These are phyloP conservation scores for Lepidurus apus DNA, from an alignment of 1,140 invertebrate genomes.

Conservation along the genomic window DNA sequence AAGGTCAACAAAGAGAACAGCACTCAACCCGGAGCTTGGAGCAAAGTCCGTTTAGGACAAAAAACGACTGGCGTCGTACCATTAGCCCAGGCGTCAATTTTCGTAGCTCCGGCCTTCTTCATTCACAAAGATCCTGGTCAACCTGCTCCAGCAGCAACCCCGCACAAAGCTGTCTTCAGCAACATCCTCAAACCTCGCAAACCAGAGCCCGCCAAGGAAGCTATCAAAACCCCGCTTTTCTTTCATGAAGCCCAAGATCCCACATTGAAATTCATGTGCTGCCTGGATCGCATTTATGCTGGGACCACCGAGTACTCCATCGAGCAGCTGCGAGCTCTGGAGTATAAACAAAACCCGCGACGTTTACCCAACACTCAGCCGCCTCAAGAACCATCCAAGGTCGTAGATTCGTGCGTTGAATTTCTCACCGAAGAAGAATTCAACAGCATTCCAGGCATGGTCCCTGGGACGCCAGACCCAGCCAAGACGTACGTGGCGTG, in stretches of 20 bases:
- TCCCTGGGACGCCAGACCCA: neutral
- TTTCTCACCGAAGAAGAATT: slow-evolving; percentile 27
- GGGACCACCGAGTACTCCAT: slow-evolving; percentile 52
- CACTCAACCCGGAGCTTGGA: neutral
- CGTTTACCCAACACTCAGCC: neutral
- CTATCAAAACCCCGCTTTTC: slow-evolving; percentile 39
- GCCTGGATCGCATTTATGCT: slow-evolving; percentile 43
- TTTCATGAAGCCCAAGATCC: slow-evolving; percentile 45
- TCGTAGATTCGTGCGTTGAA: neutral
- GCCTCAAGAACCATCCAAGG: too few relatives aligned
- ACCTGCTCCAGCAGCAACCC: slow-evolving; percentile 26
- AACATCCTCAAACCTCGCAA: slow-evolving; percentile 30
- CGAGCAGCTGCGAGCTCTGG: slow-evolving; percentile 50
- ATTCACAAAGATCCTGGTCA: slow-evolving; percentile 41
- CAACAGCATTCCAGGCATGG: neutral
- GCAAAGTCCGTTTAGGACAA: neutral
- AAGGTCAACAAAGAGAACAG: neutral
- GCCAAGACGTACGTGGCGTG: neutral
- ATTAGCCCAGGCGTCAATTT: slow-evolving; percentile 31
- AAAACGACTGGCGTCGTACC: neutral
- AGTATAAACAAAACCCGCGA: slow-evolving; percentile 31
- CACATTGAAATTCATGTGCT: slow-evolving; percentile 46
- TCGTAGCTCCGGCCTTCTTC: neutral
- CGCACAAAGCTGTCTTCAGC: neutral
- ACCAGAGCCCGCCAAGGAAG: neutral